Evolutionary conservation across 2,797 vertebrate species (phyloP), one percentile per base, ranked within the genome.

Genomic region (Poeciliopsis gracilis): DNA sequence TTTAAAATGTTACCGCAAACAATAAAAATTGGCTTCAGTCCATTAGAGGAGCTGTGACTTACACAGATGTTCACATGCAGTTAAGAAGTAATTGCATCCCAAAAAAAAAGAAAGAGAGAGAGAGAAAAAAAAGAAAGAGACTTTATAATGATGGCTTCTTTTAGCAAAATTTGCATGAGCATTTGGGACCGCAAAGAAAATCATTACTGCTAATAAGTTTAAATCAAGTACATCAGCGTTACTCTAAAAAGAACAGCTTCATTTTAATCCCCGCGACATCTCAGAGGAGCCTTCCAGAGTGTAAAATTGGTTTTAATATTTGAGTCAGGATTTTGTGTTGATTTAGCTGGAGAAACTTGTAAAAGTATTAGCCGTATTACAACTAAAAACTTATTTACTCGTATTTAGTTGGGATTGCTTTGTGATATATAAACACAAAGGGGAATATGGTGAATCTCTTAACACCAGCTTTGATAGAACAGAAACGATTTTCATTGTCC

Each of bases 1-100:
- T 76, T 87, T 47, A 57, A 59, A 85, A 78, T 59, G 43, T 72
- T 53, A 46, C 76, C 20, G 28, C 46, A 61, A 76, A 77, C 72
- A 38, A 76, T 77, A 73, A 55, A 73, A 82, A 63, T 55, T 23
- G 51, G 73, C 73, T 77, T 33, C 41, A 76, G 20, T 73, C 81
- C 69, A 79, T 82, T 80, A 84, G 53, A 25, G 23, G 41, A 57
- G 36, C 69, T 72, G n/a, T 18, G 49, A 59, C 53, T 72, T 76
- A 72, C 36, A 45, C 77, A 77, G 46, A 51, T 0, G 51, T 63
- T 82, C 47, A 70, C 33, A 51, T 75, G 25, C 53, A 38, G 25
- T 79, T 41, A 28, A 70, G 25, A 43, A 45, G 67, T 70, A 70
- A 70, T 70, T 70, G 38, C 67, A 43, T 28, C 41, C 10, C 45